Evolutionary conservation across 1,140 invertebrate genomes (phyloP), one percentile per base, ranked within the genome.

Genomic region (Goniozus legneri): DNA sequence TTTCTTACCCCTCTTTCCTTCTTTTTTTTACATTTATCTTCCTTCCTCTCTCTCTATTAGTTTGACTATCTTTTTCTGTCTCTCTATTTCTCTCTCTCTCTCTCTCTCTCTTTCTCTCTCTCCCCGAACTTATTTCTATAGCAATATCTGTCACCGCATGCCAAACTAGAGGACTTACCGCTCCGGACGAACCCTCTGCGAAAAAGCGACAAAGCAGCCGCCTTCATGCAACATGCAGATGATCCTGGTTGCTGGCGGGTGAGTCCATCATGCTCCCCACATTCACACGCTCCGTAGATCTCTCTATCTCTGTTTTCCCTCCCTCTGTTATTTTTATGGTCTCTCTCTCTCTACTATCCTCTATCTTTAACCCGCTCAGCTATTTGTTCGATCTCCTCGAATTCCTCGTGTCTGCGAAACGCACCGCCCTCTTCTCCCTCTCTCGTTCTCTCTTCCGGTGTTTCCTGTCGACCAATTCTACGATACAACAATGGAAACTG

Each of bases 181-280:
- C 45, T 58, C 56, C 57, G 57, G 57, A 60, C 52, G 56, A 41
- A 35, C 56, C 44, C 56, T 50, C 57, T 60, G 56, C 56, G 57
- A 60, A 58, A 60, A 60, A 65, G 61, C 61, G 47, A 70, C 57
- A 69, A 68, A 73, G 69, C 67, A 70, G 67, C 71, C 69, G 69
- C 68, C 71, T 70, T 65, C 71, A 72, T 71, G 71, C 69, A 74
- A 67, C 71, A 74, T 74, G 69, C 71, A 72, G 68, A 71, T 72
- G 71, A 72, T 74, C 69, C 69, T 74, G 67, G 71, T 72, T 71
- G 71, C 69, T 70, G 69, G 71, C 71, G 69, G 71, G 71, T 73
- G 69, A 73, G 69, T 71, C 71, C 69, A 72, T 69, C 65, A 62
- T 66, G 54, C 47, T 58, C 40, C 60, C 57, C 56, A 41, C 41